Conservation (phyloP, 1,140 invertebrate genomes). For the Drosophila baimaii region DNA sequence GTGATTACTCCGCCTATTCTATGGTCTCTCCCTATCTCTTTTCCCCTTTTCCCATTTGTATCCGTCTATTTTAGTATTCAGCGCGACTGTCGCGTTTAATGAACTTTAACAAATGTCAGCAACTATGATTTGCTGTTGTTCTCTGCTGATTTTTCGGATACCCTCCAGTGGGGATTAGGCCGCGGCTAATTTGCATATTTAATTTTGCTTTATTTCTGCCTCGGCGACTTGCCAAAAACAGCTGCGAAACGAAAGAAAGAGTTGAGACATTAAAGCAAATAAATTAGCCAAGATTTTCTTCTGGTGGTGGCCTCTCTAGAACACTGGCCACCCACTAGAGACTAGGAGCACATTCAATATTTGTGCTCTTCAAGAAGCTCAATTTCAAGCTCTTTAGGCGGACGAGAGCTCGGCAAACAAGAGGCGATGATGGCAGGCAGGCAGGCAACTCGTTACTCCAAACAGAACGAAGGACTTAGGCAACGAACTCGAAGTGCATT, state of each 20-base stretch:
- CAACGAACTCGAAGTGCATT: conserved; percentile 74
- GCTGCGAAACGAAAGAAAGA: conserved; percentile 1
- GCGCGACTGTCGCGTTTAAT: conserved; percentile 66
- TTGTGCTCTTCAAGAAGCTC: conserved; percentile 50
- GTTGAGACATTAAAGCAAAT: conserved; percentile 21
- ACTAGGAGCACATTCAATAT: conserved; percentile 33
- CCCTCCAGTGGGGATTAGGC: conserved; percentile 40
- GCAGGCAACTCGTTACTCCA: conserved; percentile 18
- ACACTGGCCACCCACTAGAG: conserved; percentile 37
- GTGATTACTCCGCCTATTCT: conserved; percentile 38
- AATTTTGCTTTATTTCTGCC: conserved; percentile 58
- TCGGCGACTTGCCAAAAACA: conserved; percentile 13
- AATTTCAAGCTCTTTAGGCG: conserved; percentile 73
- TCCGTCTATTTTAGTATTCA: conserved; percentile 38
- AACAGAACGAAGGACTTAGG: conserved; percentile 70
- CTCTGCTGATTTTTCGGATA: conserved; percentile 10
- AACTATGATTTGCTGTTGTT: conserved; percentile 66
- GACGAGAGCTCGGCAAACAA: conserved; percentile 35
- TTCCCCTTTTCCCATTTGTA: conserved; percentile 3
- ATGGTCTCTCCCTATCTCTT: conserved; percentile 22
- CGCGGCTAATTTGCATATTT: conserved; percentile 70
- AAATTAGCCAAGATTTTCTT: conserved; percentile 28
- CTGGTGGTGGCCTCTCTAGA: neutral
- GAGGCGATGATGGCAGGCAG: conserved; percentile 19
- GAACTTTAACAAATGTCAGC: conserved; percentile 73